These are phyloP conservation scores for Cryptotermes secundus DNA, from an alignment of 1,140 invertebrate species.

Conservation along the genomic window DNA sequence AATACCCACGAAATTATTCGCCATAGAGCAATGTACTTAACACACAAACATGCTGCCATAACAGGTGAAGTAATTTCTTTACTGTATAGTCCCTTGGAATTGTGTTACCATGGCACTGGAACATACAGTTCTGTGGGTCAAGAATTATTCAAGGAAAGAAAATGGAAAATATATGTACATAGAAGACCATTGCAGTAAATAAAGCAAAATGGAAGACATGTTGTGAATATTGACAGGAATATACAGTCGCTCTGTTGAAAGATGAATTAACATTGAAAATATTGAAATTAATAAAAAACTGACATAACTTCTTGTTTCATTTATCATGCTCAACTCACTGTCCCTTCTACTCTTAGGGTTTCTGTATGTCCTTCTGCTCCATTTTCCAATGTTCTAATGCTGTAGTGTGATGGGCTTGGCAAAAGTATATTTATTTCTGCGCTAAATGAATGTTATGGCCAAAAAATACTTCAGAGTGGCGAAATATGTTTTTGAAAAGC, in stretches of 20 bases:
- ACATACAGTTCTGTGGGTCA: neutral
- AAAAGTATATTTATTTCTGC: no score
- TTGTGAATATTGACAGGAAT: neutral
- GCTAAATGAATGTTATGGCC: no score
- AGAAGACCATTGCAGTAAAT: neutral
- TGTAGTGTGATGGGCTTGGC: no score
- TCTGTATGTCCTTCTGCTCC: no score
- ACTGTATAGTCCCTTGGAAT: neutral
- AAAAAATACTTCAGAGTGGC: no score
- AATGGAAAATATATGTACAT: neutral
- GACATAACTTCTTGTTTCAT: neutral
- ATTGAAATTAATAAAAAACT: neutral
- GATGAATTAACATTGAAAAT: slow-evolving; percentile 11
- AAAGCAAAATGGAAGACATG: neutral
- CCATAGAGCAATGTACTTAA: neutral
- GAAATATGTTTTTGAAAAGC: no score
- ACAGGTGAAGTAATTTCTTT: neutral
- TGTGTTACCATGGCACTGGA: neutral
- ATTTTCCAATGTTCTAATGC: no score
- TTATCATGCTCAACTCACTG: no score
- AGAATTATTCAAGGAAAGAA: neutral
- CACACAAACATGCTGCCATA: neutral
- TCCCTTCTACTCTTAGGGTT: no score
- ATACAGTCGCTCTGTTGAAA: slow-evolving; percentile 14
- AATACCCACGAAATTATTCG: neutral